These are phyloP conservation scores for Ormyrus nitidulus DNA, from an alignment of 2,888 invertebrate genomes.

Conservation along the genomic window DNA sequence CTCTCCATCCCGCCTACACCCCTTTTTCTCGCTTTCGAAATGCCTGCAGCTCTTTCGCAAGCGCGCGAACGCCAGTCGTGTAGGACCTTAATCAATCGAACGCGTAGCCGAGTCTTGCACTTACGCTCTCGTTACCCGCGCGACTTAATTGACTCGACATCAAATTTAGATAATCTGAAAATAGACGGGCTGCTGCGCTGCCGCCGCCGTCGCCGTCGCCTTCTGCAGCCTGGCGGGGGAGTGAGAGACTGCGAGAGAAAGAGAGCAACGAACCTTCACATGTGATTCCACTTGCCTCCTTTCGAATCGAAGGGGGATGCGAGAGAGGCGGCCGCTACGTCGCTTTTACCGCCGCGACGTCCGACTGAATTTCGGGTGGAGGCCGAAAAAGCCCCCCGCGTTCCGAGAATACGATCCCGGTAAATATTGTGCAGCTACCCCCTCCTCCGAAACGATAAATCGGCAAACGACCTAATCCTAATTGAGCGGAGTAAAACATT, in stretches of 20 bases:
- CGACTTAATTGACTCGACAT: constrained; percentile 35
- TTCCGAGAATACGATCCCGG: too few relatives aligned
- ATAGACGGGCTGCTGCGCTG: constrained; percentile 10
- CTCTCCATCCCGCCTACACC: constrained; percentile 55
- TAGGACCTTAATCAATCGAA: constrained; percentile 15
- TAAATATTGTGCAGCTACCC: too few relatives aligned
- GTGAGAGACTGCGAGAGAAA: not conserved
- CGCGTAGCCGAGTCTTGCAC: constrained; percentile 57
- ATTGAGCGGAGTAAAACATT: too few relatives aligned
- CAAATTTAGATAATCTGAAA: constrained; percentile 41
- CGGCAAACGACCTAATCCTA: too few relatives aligned
- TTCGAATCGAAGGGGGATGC: too few relatives aligned
- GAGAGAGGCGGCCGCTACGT: not conserved
- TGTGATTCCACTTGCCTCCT: not conserved
- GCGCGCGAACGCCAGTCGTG: not conserved
- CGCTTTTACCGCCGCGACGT: not conserved
- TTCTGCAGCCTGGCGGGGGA: not conserved
- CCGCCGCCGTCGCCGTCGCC: not conserved
- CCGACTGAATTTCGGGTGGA: too few relatives aligned
- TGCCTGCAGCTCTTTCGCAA: not conserved
- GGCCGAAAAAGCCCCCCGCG: too few relatives aligned
- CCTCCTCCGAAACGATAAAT: too few relatives aligned
- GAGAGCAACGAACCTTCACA: constrained; percentile 12
- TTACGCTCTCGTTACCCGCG: constrained; percentile 28
- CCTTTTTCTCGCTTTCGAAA: not conserved